These are phyloP conservation scores for Chaetodon trifasciatus DNA, from an alignment of 2,797 vertebrate genomes.

Conservation along the genomic window DNA sequence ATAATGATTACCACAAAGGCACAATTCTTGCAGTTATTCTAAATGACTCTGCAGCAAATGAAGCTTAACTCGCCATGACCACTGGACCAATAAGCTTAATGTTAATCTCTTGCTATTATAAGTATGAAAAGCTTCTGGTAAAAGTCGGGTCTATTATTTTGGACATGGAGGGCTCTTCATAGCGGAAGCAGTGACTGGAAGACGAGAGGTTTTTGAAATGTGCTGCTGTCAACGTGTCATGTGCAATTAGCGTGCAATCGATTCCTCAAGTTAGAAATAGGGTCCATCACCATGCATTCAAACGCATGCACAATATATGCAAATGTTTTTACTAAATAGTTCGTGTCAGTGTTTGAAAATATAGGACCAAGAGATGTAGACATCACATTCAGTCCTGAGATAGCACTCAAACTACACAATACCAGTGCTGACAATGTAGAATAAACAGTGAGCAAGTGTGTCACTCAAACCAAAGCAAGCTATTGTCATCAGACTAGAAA, in stretches of 20 bases:
- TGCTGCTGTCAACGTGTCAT: neutral
- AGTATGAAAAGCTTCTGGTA: constrained; percentile 61
- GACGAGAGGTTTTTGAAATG: constrained; percentile 20
- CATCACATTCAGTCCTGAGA: neutral
- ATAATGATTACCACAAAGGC: constrained; percentile 60
- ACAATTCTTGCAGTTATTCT: constrained; percentile 59
- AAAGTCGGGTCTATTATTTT: constrained; percentile 58
- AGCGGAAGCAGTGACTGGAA: constrained; percentile 15
- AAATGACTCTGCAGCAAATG: constrained; percentile 71
- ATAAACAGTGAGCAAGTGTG: neutral
- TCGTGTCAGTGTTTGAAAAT: constrained; percentile 31
- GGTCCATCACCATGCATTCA: neutral
- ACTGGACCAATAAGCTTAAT: constrained; percentile 64
- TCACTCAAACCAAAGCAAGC: neutral
- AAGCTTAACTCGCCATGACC: constrained; percentile 67
- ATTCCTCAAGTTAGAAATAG: neutral
- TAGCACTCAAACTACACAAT: neutral
- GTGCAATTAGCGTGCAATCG: constrained; percentile 25
- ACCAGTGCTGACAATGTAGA: neutral
- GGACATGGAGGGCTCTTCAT: constrained; percentile 41
- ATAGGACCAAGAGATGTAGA: neutral
- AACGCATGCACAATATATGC: constrained; percentile 18
- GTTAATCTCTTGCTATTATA: constrained; percentile 67
- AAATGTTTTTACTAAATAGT: constrained; percentile 40
- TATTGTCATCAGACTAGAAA: neutral